Conservation (phyloP, 2,797 vertebrate species). For the Antrozous pallidus region DNA sequence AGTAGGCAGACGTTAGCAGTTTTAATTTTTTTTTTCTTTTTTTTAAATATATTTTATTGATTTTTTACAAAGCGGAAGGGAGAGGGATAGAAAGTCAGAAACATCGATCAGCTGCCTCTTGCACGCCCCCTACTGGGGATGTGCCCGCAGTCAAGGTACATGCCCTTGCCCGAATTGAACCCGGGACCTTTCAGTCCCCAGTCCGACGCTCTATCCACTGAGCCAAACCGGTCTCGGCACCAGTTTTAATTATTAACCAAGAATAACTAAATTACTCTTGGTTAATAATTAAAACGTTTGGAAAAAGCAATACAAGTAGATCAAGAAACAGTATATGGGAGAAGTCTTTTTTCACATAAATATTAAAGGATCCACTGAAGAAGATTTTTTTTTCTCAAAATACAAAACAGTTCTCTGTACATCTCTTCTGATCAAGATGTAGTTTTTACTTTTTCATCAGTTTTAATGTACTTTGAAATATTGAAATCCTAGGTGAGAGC, state of each 20-base stretch:
- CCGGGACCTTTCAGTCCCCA: too few species aligned
- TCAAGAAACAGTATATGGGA: background rate
- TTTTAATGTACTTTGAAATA: background rate
- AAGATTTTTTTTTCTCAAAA: background rate
- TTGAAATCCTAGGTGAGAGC: background rate
- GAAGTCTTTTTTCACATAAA: background rate
- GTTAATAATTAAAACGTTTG: background rate
- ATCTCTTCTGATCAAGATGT: background rate
- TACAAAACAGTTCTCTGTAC: background rate
- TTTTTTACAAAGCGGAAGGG: too few species aligned
- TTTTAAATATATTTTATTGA: too few species aligned
- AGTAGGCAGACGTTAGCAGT: slow-evolving; percentile 15
- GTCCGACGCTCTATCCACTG: too few species aligned
- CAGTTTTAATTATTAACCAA: slow-evolving; percentile 32
- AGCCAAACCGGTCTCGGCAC: too few species aligned
- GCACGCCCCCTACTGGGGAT: too few species aligned
- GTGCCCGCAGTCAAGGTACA: too few species aligned
- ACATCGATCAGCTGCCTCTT: too few species aligned
- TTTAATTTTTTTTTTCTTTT: too few species aligned
- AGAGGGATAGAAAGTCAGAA: too few species aligned
- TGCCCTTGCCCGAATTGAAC: too few species aligned
- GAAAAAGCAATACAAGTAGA: background rate
- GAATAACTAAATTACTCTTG: background rate
- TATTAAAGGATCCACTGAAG: background rate
- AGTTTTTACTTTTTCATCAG: slow-evolving; percentile 7